These are phyloP conservation scores for Platyura marginata DNA, from an alignment of 1,140 invertebrate genomes.

Conservation along the genomic window DNA sequence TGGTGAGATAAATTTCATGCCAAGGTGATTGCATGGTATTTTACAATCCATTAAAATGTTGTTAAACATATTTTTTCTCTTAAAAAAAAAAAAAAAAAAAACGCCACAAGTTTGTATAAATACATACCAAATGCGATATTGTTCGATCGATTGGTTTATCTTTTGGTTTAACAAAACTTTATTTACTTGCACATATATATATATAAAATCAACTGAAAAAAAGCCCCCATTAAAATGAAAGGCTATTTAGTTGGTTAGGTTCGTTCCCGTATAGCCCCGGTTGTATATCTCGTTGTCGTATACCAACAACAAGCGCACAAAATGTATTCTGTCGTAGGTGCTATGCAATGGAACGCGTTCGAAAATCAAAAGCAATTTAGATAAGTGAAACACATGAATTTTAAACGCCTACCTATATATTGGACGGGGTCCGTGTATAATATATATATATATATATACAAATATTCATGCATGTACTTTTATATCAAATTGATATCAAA, in stretches of 20 bases:
- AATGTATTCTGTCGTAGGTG: no score
- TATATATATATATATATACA: no score
- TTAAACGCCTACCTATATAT: neutral
- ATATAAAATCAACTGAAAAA: no score
- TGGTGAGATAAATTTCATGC: neutral
- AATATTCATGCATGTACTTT: neutral
- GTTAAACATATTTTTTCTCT: neutral
- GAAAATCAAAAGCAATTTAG: neutral
- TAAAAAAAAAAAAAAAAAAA: neutral
- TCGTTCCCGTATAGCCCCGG: no score
- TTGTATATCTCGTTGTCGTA: no score
- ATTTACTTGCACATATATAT: no score
- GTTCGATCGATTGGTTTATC: neutral
- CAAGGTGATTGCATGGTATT: neutral
- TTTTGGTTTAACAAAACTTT: neutral
- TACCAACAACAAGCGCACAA: no score
- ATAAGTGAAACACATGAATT: neutral
- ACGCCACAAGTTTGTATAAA: neutral
- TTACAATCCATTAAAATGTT: neutral
- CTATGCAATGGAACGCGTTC: neutral
- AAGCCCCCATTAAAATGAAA: no score
- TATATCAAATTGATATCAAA: neutral
- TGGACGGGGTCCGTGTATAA: no score
- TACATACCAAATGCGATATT: neutral
- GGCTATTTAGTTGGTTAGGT: no score